Conservation (phyloP, 1,140 invertebrate genomes). For the Periplaneta americana region DNA sequence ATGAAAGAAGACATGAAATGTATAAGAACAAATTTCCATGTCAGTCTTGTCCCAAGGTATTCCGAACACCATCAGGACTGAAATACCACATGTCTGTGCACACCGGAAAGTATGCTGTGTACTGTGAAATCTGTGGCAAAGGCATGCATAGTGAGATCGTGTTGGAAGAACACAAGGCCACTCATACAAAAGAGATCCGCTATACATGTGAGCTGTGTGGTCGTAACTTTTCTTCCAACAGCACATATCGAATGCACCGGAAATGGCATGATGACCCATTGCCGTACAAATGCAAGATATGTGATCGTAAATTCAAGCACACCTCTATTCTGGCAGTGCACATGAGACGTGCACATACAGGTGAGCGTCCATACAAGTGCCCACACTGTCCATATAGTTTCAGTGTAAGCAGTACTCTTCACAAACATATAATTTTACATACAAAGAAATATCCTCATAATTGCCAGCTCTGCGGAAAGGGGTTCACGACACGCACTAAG, state of each 20-base stretch:
- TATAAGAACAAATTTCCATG: conserved; percentile 11
- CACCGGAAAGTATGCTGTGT: conserved; percentile 16
- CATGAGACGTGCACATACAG: conserved; percentile 17
- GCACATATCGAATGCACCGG: conserved; percentile 17
- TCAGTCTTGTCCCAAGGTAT: conserved; percentile 8
- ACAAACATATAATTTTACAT: conserved; percentile 21
- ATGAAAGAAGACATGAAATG: conserved; percentile 15
- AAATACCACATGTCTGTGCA: conserved; percentile 19
- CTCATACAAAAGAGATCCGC: conserved; percentile 18
- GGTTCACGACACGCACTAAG: conserved; percentile 17
- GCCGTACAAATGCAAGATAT: conserved; percentile 19
- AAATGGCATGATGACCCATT: conserved; percentile 20
- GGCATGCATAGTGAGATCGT: conserved; percentile 14
- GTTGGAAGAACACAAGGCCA: conserved; percentile 18
- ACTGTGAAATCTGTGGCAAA: conserved; percentile 19
- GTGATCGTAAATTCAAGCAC: conserved; percentile 17
- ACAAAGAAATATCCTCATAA: conserved; percentile 18
- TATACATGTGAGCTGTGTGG: conserved; percentile 20
- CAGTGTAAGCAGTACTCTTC: conserved; percentile 16
- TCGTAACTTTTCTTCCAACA: conserved; percentile 17
- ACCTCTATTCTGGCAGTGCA: conserved; percentile 19
- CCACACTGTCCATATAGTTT: conserved; percentile 18
- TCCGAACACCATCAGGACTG: conserved; percentile 14
- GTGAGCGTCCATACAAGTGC: conserved; percentile 21
- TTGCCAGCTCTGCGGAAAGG: conserved; percentile 19